Conservation (phyloP, 2,113 vertebrate genomes). For the Fulmarus glacialis region DNA sequence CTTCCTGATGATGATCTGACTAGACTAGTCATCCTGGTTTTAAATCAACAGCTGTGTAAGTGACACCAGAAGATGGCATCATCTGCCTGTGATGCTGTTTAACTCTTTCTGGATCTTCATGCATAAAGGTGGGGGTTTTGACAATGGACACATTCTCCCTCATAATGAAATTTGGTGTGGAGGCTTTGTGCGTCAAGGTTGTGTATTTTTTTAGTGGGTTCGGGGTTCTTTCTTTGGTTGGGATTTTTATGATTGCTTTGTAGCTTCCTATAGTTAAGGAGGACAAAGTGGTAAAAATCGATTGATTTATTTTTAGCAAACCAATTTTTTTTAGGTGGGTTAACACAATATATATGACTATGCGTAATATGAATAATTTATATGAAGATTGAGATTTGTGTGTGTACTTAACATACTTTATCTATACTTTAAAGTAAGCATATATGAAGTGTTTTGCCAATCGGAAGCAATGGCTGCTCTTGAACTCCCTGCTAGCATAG, state of each 20-base stretch:
- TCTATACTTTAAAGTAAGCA: background rate
- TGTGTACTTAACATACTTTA: background rate
- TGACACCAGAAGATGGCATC: slow-evolving; percentile 49
- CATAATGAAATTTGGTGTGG: rapidly evolving
- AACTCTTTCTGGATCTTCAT: background rate
- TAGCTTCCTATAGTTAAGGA: background rate
- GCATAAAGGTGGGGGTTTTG: background rate
- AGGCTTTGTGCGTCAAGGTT: rapidly evolving
- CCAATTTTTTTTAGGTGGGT: background rate
- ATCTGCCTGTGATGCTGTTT: slow-evolving; percentile 1
- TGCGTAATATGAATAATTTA: slow-evolving; percentile 1
- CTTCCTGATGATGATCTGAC: background rate
- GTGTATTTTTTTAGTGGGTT: background rate
- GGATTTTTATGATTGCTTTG: background rate
- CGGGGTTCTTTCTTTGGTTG: rapidly evolving
- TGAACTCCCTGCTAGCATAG: background rate
- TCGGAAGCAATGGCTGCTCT: background rate
- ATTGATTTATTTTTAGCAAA: background rate
- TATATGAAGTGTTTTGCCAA: background rate
- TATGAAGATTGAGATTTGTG: background rate
- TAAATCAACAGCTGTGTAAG: background rate
- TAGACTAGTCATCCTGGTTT: background rate
- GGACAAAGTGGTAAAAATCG: background rate
- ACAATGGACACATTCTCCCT: background rate
- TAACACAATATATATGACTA: rapidly evolving